Evolutionary conservation across 2,888 invertebrate genomes (phyloP).

Genomic region (Homarus gammarus): DNA sequence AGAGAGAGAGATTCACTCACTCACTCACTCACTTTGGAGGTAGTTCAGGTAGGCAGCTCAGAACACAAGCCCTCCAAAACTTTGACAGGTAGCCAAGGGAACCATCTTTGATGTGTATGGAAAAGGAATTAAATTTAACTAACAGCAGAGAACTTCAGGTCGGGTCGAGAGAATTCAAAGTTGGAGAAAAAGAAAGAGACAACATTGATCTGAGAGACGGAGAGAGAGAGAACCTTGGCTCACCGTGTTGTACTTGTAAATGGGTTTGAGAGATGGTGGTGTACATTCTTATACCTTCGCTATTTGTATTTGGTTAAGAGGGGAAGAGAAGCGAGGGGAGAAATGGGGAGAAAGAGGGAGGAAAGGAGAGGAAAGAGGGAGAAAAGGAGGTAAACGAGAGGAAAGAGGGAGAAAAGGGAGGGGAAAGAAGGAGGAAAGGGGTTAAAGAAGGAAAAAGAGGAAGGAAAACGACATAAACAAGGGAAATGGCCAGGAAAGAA

Average conservation of each 20-base stretch:
- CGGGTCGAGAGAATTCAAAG: slow-evolving; percentile 57
- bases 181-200: slow-evolving; percentile 58
- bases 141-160: slow-evolving; percentile 48
- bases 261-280: slow-evolving; percentile 44
- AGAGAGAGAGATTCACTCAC: not conserved
- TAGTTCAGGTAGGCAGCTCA: too few species aligned
- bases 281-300: slow-evolving; percentile 10
- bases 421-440: not conserved
- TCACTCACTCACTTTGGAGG: not conserved
- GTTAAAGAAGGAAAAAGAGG: not conserved
- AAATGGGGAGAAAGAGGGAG: not conserved
- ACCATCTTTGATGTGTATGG: slow-evolving; percentile 63
- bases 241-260: slow-evolving; percentile 55
- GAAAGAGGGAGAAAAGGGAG: not conserved
- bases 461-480: too few species aligned
- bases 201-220: slow-evolving; percentile 40
- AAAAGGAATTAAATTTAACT: slow-evolving; percentile 60
- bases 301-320: not conserved
- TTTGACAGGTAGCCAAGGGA: slow-evolving; percentile 36
- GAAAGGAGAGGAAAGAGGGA: not conserved
- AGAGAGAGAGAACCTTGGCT: slow-evolving; percentile 2
- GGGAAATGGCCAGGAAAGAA: too few species aligned
- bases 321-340: not conserved
- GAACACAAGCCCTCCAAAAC: slow-evolving; percentile 40
- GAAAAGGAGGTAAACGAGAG: not conserved